phyloP scores from a whole-genome alignment of 53 echinoderm and acorn worm species.

The Echinometra lucunter region DNA sequence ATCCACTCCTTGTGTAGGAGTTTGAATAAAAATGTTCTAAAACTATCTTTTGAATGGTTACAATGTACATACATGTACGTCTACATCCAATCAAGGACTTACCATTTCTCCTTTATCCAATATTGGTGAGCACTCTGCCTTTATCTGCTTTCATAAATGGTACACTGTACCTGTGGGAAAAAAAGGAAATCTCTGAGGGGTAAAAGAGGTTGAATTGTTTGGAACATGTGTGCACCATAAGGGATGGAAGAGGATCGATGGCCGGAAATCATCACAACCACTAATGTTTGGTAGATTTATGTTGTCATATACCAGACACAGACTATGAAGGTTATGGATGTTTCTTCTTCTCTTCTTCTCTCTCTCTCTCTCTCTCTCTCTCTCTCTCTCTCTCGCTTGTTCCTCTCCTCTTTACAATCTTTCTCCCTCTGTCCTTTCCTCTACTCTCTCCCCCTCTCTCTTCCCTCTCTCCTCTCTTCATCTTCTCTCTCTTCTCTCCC shows the following conservation, averaged over 20 bases:
- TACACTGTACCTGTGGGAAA: constrained; percentile 19
- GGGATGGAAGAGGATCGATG: neutral
- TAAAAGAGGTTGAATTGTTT: neutral
- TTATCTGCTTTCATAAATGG: neutral
- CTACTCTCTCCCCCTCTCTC: too few species aligned
- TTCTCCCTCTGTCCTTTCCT: too few species aligned
- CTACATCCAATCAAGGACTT: too few species aligned
- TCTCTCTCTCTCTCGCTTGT: neutral
- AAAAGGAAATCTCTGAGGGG: neutral
- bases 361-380: neutral
- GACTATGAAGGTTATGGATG: constrained; percentile 31
- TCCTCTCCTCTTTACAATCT: too few species aligned
- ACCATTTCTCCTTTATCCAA: too few species aligned
- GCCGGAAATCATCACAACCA: constrained; percentile 35
- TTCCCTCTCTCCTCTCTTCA: neutral
- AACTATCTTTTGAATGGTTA: too few species aligned
- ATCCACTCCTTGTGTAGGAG: too few species aligned
- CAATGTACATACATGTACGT: too few species aligned
- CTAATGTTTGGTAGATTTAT: constrained; percentile 51
- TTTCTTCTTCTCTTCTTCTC: too few species aligned
- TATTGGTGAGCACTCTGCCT: neutral
- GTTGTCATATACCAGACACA: constrained; percentile 21
- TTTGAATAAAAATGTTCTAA: too few species aligned
- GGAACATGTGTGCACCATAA: constrained; percentile 29
- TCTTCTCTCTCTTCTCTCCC: too few species aligned